Base-by-base conservation (phyloP, 2,888 invertebrate species). In the Argyresthia albistria region DNA sequence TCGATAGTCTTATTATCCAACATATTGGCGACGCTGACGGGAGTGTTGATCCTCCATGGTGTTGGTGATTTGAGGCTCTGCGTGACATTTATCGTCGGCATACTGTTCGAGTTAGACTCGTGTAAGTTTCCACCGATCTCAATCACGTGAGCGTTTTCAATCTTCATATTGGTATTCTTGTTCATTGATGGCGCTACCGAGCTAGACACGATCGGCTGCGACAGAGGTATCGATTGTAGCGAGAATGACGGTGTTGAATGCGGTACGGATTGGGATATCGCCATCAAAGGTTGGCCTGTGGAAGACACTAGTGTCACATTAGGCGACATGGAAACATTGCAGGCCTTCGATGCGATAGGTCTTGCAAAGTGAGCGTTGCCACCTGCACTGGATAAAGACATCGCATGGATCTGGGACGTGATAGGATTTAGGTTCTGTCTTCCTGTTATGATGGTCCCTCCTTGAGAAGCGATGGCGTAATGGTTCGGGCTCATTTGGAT, bases 151-250 rank as follows among this genome's bases (percentile, higher is more conserved):
- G 83, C 76, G 55, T 84, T 83, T 61, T 87, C 86, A 25, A 83
- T 71, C 57, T 87, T 87, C 50, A 80, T 68, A 53, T 75, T 79
- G 57, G 12, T 15, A 42, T 69, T 81, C 60, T 82, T 82, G 56
- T 70, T 78, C 15, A 68, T 61, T 1, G 84, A 73, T 46, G 83
- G 82, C 12, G 86, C 83, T 52, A 87, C 76, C 39, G 88, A 82
- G 59, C 82, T 88, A 1, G 88, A 82, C 8, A 88, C 86, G 56
- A 88, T 88, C 8, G 88, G 87, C 57, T 88, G 88, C 8, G 87
- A 79, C 52, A 88, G 58, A 8, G 87, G 86, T 62, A 87, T 79
- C 1, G 86, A 75, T 55, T 84, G 86, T 76, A 87, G 73, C 1
- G 83, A 73, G 59, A 80, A 84, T 36, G 86, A 73, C 43, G 77